Evolutionary conservation across 2,797 vertebrate species (phyloP), one percentile per base, ranked within the genome.

Genomic region (Cynopterus sphinx): DNA sequence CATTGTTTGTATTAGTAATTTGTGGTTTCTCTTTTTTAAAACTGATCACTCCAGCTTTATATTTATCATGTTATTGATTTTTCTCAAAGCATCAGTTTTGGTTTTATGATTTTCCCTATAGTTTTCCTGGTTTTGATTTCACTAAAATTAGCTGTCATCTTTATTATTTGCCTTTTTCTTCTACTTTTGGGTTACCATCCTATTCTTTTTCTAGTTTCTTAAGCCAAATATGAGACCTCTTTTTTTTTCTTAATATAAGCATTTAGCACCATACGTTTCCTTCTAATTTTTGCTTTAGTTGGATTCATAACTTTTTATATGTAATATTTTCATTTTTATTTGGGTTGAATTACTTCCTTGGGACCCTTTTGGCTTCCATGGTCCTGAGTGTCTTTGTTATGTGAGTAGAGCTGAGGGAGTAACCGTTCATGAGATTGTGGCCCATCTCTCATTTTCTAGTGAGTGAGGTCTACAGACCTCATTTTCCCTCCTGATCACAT

Each of bases 201-300:
- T 85, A 7, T 81, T 82, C 1, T 16, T 84, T 67, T 85, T 57
- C 43, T n/a, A 46, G 51, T 82, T 73, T 95, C 73, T 85, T 63
- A 12, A 79, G 59, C 8, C 75, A 51, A 24, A 51, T 84, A 63
- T 61, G 90, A 91, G 22, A 46, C 5, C 24, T 0, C 3, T 31
- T 78, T 46, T 63, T 63, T 6, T 51, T 59, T 73, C 49, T 77
- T 87, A 67, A 67, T 19, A 65, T 2, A 68, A 17, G 16, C 31
- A 5, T 31, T 46, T 24, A 26, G 21, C 15, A 6, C 39, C n/a
- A 1, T 12, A 8, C 17, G 3, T 67, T 68, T 84, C n/a, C 63
- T 67, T 33, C 15, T 26, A 46, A 19, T 15, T 46, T 41, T 53
- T 33, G 49, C 22, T 87, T 81, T 17, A 5, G 19, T 11, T 22